Conservation (phyloP, 2,888 invertebrate genomes). For the Catocala fraxini region DNA sequence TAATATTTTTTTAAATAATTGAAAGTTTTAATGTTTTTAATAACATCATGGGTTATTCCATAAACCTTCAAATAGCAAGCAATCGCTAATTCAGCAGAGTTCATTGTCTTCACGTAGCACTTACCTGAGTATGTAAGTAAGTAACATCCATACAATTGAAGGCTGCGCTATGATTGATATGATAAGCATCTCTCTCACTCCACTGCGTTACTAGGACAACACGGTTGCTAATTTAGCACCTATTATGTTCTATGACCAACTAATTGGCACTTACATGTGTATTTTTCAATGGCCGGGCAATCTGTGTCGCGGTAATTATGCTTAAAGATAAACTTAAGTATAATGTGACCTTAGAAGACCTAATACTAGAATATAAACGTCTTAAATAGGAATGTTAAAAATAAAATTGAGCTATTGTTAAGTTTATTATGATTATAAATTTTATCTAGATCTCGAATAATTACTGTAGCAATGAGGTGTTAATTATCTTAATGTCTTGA, state of each 20-base stretch:
- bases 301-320: background rate
- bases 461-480: background rate
- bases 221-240: conserved; percentile 2
- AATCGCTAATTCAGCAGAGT: conserved; percentile 1
- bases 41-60: too few relatives aligned
- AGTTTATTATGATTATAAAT: too few relatives aligned
- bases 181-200: conserved; percentile 25
- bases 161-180: conserved; percentile 12
- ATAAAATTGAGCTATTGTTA: too few relatives aligned
- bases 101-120: background rate
- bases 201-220: conserved; percentile 23
- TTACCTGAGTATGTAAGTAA: too few relatives aligned
- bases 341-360: background rate
- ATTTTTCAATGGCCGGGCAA: background rate
- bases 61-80: background rate
- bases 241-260: conserved; percentile 11
- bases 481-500: too few relatives aligned
- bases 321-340: background rate
- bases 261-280: conserved; percentile 20
- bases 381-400: too few relatives aligned
- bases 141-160: conserved; percentile 6
- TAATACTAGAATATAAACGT: too few relatives aligned
- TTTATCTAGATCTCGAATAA: background rate
- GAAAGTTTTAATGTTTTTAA: too few relatives aligned
- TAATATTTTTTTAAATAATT: too few relatives aligned